Conservation (phyloP, 2,888 invertebrate species). For the Lamproptera curius region DNA sequence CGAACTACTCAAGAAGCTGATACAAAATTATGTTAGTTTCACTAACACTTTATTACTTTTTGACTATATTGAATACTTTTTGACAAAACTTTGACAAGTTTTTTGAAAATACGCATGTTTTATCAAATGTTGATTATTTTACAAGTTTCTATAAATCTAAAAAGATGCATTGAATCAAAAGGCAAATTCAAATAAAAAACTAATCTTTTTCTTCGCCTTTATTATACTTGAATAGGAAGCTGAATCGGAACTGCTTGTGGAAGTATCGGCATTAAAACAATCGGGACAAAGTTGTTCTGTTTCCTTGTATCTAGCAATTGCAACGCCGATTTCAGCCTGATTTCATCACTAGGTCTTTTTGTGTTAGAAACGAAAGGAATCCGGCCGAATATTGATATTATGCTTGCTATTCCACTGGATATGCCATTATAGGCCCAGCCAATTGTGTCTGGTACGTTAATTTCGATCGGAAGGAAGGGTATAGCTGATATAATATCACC, state of each 20-base stretch:
- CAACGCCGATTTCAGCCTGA: constrained; percentile 34
- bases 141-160: background rate
- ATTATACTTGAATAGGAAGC: constrained; percentile 32
- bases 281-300: constrained; percentile 32
- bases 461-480: constrained; percentile 79
- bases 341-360: constrained; percentile 25
- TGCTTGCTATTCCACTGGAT: constrained; percentile 36
- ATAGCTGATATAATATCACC: constrained; percentile 72
- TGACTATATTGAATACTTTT: too few relatives aligned
- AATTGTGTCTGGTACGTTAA: constrained; percentile 80
- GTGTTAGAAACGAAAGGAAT: constrained; percentile 36
- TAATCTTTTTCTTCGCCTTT: constrained; percentile 7
- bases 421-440: constrained; percentile 59
- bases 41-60: too few relatives aligned
- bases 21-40: too few relatives aligned
- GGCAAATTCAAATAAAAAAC: constrained; percentile 4
- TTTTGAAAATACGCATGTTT: too few relatives aligned
- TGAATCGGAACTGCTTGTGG: constrained; percentile 34
- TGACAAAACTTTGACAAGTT: too few relatives aligned
- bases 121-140: too few relatives aligned
- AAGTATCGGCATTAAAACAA: constrained; percentile 45
- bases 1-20: too few relatives aligned
- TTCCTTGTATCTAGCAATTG: constrained; percentile 34
- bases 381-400: constrained; percentile 52
- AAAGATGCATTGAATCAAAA: background rate